These are phyloP conservation scores for Drosophila burlai DNA, from an alignment of 1,140 invertebrate species.

Conservation along the genomic window DNA sequence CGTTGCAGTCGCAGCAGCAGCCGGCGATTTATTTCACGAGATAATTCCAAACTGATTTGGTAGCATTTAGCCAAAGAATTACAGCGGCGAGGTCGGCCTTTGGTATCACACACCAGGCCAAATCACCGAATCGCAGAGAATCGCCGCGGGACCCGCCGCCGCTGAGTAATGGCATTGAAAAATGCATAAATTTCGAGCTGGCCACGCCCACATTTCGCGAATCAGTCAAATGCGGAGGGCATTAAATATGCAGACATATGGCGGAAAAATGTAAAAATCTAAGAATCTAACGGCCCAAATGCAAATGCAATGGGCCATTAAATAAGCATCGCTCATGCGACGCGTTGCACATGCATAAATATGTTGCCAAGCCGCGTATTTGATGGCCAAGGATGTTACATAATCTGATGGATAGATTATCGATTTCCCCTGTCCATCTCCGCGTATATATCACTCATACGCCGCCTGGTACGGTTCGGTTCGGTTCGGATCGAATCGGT, in stretches of 20 bases:
- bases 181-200: slow-evolving; percentile 71
- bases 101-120: slow-evolving; percentile 11
- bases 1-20: slow-evolving; percentile 23
- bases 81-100: slow-evolving; percentile 26
- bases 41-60: slow-evolving; percentile 81
- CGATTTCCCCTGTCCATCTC: slow-evolving; percentile 42
- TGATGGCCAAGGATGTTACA: slow-evolving; percentile 43
- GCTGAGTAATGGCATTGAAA: slow-evolving; percentile 81
- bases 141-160: slow-evolving; percentile 44
- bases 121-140: slow-evolving; percentile 17
- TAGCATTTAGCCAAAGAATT: slow-evolving; percentile 79
- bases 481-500: neutral
- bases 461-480: slow-evolving; percentile 9
- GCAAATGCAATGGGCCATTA: slow-evolving; percentile 54
- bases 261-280: slow-evolving; percentile 44
- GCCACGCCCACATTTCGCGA: slow-evolving; percentile 62
- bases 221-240: slow-evolving; percentile 63
- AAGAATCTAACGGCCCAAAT: slow-evolving; percentile 51
- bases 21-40: slow-evolving; percentile 68
- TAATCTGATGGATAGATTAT: slow-evolving; percentile 51
- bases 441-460: slow-evolving; percentile 48
- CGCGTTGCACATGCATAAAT: slow-evolving; percentile 50
- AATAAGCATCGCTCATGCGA: slow-evolving; percentile 54
- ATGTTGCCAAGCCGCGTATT: slow-evolving; percentile 35
- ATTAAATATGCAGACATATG: slow-evolving; percentile 69